phyloP scores from a whole-genome alignment of 2,888 invertebrate genomes.

The Cylloceria caligata region DNA sequence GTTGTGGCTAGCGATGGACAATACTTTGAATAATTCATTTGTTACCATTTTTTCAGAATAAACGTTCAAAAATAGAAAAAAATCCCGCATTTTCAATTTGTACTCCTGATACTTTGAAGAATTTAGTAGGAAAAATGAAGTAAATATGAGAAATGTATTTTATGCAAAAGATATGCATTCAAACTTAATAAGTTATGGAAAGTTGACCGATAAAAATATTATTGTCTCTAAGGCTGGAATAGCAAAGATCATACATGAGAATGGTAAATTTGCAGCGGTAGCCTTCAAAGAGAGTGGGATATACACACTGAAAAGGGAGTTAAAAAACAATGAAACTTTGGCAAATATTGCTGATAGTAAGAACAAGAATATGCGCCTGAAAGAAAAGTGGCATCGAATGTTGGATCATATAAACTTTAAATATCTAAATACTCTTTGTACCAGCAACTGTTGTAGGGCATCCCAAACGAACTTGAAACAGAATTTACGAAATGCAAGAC shows the following conservation, averaged over 20 bases:
- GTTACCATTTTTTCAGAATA: too few relatives aligned
- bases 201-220: constrained; percentile 61
- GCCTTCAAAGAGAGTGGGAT: constrained; percentile 44
- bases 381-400: constrained; percentile 69
- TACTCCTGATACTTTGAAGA: too few relatives aligned
- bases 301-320: constrained; percentile 53
- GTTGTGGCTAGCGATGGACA: too few relatives aligned
- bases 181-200: constrained; percentile 66
- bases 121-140: constrained; percentile 38
- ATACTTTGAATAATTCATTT: too few relatives aligned
- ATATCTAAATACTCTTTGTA: constrained; percentile 59
- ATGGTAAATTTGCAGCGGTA: constrained; percentile 47
- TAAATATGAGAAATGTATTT: too few relatives aligned
- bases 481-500: too few relatives aligned
- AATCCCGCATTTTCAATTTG: too few relatives aligned
- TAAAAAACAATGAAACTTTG: constrained; percentile 12
- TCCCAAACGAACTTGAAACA: constrained; percentile 48
- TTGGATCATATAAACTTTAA: constrained; percentile 71
- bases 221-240: constrained; percentile 52
- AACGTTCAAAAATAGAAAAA: too few relatives aligned
- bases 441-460: constrained; percentile 46
- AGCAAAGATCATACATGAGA: constrained; percentile 62
- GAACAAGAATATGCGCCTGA: constrained; percentile 25
- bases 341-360: constrained; percentile 14
- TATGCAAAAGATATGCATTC: constrained; percentile 65